Evolutionary conservation across 2,113 vertebrate genomes (phyloP), one percentile per base, ranked within the genome.

Genomic region (Tretioscincus oriximinensis): DNA sequence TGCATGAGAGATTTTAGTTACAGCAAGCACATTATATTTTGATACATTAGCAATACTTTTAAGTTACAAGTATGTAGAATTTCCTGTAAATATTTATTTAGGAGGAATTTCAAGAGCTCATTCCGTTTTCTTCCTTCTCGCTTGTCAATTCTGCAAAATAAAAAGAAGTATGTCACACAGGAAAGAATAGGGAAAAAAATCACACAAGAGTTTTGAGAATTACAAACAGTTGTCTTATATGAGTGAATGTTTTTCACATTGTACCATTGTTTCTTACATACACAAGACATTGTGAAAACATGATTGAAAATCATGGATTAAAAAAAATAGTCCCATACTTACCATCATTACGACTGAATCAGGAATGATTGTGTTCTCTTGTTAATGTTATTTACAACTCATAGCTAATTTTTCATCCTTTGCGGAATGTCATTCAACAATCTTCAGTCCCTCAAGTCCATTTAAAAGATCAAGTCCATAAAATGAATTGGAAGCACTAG

Each of bases 91-190:
- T 20, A 28, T 21, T n/a, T 78, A 41, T 26, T 67, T 20, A 35
- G 61, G 10, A n/a, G 31, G 0, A 76, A n/a, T 61, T 63, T 80
- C 41, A 79, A 41, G 24, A 47, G 12, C 71, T 41, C 18, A 58
- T 29, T 41, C 22, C 12, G 2, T 63, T 31, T 84, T 71, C 45
- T 77, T 84, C 78, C 20, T 61, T 2, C 41, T 61, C 71, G 47
- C 82, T 69, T 89, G 29, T 77, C 45, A 3, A 1, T 76, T 86
- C 84, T 81, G 5, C 41, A 84, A 87, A 90, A 76, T 76, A 61
- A 22, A 73, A 51, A 80, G 8, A 60, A 68, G 76, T 76, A 74
- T 2, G 20, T 69, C 61, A 28, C n/a, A 80, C 20, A 64, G 21
- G n/a, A 54, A 8, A 68, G 54, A 58, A 16, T 18, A 18, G 16